Percentiles rank a stretch among this genome's conserved stretches.
Evolutionary conservation across 2,113 vertebrate species (phyloP).

Genomic region (Melanostigma gelatinosum): DNA sequence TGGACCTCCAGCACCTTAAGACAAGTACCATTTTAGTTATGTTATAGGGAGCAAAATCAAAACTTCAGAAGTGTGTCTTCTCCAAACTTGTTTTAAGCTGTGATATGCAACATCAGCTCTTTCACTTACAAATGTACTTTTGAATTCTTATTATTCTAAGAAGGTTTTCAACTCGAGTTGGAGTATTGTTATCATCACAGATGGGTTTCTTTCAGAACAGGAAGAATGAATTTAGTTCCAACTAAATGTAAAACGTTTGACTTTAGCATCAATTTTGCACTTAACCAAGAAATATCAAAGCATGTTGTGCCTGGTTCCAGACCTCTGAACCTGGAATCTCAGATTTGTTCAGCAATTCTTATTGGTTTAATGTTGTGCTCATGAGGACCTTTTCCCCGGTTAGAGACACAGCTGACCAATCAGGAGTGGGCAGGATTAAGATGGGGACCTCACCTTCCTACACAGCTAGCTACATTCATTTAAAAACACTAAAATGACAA

Average conservation of each 20-base stretch:
- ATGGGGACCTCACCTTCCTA: not conserved
- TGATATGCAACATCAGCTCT: not conserved
- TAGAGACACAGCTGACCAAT: not conserved
- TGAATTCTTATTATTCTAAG: not conserved
- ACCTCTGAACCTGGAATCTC: not conserved
- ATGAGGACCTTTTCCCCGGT: not conserved
- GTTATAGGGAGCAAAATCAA: not conserved
- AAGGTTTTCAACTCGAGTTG: not conserved
- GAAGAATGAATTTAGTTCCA: not conserved
- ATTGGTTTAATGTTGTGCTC: not conserved
- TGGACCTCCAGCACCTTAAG: constrained; percentile 94
- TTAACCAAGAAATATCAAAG: not conserved
- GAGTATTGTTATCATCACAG: not conserved
- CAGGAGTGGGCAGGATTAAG: not conserved
- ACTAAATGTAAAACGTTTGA: not conserved
- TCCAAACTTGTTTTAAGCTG: not conserved
- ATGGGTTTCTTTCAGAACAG: not conserved
- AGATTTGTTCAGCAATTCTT: not conserved
- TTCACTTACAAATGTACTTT: not conserved
- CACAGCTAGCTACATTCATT: not conserved
- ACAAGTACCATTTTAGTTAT: not conserved
- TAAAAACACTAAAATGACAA: not conserved
- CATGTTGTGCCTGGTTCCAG: not conserved
- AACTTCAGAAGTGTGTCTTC: not conserved
- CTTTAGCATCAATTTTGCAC: not conserved